Base-by-base conservation (phyloP, 2,113 vertebrate genomes). In the Oenanthe oenanthe region DNA sequence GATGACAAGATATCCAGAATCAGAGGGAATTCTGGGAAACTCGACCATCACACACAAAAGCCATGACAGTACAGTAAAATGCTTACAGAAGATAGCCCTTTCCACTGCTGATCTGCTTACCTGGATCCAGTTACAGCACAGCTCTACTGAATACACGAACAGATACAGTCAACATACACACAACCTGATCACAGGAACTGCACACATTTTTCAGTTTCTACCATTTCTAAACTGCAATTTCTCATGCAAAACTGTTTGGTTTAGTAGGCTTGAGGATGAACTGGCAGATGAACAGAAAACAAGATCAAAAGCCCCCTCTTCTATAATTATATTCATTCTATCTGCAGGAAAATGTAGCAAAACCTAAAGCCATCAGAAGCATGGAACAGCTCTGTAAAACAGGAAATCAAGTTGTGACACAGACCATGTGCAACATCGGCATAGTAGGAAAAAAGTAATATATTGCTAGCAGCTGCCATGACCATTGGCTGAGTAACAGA, bases 131-230 rank as follows among this genome's bases (percentile, higher is more conserved):
- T 48, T 42, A 77, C 24, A 87, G 73, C 12, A 74, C 4, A 5
- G 31, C 45, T 24, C 45, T 74, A 17, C 43, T 60, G 36, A 60
- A 38, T 8, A 43, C 13, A 25, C 0, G 0, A 65, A 28, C 0
- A 91, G 28, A 62, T 56, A 58, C 2, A 51, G 48, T 16, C 50
- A 45, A 54, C 17, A 28, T 2, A 53, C 15, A 70, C 6, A 12
- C 14, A 50, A 40, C 5, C 34, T 29, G 1, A 24, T 29, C 36
- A 75, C 15, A 91, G 19, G 15, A 71, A 32, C 13, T 47, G n/a
- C 0, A 48, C 10, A n/a, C 0, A 1, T 42, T 61, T 88, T 77
- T 65, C 34, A 32, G 17, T 72, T 78, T 73, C 45, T 50, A 89
- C 9, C 17, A 66, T 42, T 79, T 45, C 32, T 83, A 21, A 78